Evolutionary conservation across 2,888 invertebrate species (phyloP).

Genomic region (Eupithecia insigniata): DNA sequence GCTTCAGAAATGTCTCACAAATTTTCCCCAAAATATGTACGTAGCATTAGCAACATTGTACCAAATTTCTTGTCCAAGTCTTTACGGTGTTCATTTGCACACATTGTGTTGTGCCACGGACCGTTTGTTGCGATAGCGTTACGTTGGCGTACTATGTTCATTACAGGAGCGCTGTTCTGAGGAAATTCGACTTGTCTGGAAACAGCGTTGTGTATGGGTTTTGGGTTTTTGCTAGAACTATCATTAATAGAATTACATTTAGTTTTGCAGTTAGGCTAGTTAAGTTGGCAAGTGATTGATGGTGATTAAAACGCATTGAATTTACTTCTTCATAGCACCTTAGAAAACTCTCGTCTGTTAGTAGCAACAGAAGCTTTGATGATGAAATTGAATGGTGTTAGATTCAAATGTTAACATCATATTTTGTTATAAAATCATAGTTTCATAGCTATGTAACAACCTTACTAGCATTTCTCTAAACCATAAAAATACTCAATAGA

Average conservation of each 20-base stretch:
- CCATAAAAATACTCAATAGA: not conserved
- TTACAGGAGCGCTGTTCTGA: conserved; percentile 20
- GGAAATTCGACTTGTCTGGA: conserved; percentile 18
- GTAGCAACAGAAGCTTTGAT: no score
- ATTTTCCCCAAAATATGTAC: conserved; percentile 11
- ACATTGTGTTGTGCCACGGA: conserved; percentile 33
- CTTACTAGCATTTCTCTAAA: not conserved
- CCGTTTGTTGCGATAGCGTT: conserved; percentile 30
- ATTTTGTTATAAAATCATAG: not conserved
- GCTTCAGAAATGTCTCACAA: conserved; percentile 6
- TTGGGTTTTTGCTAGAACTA: not conserved
- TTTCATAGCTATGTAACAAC: not conserved
- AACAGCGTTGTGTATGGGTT: conserved; percentile 1
- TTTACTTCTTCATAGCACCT: not conserved
- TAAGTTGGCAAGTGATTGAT: not conserved
- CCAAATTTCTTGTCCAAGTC: conserved; percentile 31
- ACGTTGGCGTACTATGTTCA: conserved; percentile 22
- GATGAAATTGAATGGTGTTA: not conserved
- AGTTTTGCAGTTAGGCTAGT: not conserved
- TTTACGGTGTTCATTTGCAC: conserved; percentile 31
- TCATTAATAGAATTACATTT: conserved; percentile 6
- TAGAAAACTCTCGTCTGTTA: no score
- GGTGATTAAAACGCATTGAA: not conserved
- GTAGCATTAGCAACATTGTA: conserved; percentile 25
- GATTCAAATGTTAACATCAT: not conserved